These are phyloP conservation scores for Drosophila serrata DNA, from an alignment of 1,140 invertebrate genomes.

Conservation along the genomic window DNA sequence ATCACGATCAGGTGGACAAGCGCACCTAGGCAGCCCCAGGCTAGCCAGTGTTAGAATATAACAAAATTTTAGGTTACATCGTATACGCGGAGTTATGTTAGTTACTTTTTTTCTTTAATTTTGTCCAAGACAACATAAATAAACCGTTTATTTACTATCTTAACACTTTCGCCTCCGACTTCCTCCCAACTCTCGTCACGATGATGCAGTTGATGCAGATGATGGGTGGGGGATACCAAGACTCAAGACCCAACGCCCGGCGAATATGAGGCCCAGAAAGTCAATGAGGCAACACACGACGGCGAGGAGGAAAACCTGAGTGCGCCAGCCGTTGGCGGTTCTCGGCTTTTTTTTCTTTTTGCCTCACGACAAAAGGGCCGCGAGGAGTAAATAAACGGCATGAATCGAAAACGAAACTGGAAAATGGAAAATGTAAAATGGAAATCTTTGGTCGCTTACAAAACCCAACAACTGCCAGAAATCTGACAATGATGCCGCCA, in stretches of 20 bases:
- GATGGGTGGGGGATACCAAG: conserved; percentile 8
- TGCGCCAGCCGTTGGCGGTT: conserved; percentile 36
- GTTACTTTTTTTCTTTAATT: conserved; percentile 40
- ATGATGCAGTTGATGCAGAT: conserved; percentile 16
- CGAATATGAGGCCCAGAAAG: conserved; percentile 72
- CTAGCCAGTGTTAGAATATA: conserved; percentile 10
- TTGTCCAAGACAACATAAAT: conserved; percentile 39
- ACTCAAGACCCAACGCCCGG: conserved; percentile 24
- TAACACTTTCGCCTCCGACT: conserved; percentile 24
- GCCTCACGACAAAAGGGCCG: conserved; percentile 73
- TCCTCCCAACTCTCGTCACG: conserved; percentile 40
- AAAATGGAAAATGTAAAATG: conserved; percentile 79
- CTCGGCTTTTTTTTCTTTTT: conserved; percentile 21
- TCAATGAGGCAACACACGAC: conserved; percentile 75
- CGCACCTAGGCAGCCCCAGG: conserved; percentile 9
- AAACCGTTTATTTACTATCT: conserved; percentile 26
- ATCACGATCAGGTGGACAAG: background rate
- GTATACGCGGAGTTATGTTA: conserved; percentile 27
- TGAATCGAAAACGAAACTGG: conserved; percentile 58
- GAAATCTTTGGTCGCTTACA: conserved; percentile 72
- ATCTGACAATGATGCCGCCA: conserved; percentile 67
- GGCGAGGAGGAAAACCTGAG: conserved; percentile 23
- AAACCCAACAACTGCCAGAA: conserved; percentile 64
- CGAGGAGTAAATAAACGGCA: conserved; percentile 72
- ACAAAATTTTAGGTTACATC: conserved; percentile 54